These are phyloP conservation scores for Leucoraja ocellata DNA, from an alignment of 2,797 vertebrate genomes.

Conservation along the genomic window DNA sequence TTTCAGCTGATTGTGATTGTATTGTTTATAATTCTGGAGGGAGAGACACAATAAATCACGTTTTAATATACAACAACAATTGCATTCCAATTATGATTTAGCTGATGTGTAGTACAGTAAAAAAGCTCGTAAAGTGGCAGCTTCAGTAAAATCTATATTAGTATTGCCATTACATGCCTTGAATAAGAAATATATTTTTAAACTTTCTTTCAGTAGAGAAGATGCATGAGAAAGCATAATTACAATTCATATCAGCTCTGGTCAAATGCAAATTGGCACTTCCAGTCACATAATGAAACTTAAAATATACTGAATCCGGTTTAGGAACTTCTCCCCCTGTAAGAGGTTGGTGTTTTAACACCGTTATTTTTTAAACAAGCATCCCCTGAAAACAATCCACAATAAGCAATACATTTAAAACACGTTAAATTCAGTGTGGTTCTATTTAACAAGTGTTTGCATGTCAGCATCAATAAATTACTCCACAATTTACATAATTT, in stretches of 20 bases:
- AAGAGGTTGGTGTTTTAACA: not conserved
- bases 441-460: not conserved
- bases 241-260: not conserved
- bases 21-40: not conserved
- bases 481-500: conserved; percentile 1
- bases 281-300: not conserved
- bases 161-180: not conserved
- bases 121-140: not conserved
- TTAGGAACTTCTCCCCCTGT: not conserved
- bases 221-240: not conserved
- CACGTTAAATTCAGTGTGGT: not conserved
- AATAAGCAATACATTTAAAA: not conserved
- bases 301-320: not conserved
- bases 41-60: not conserved
- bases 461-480: conserved; percentile 10
- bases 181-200: not conserved
- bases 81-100: not conserved
- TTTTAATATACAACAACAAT: not conserved
- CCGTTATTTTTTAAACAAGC: not conserved
- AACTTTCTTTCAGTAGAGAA: not conserved
- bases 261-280: not conserved
- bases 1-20: not conserved
- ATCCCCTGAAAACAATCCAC: not conserved
- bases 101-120: not conserved
- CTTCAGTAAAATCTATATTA: not conserved